Conservation (phyloP, 2,888 invertebrate genomes). For the Callosobruchus maculatus region DNA sequence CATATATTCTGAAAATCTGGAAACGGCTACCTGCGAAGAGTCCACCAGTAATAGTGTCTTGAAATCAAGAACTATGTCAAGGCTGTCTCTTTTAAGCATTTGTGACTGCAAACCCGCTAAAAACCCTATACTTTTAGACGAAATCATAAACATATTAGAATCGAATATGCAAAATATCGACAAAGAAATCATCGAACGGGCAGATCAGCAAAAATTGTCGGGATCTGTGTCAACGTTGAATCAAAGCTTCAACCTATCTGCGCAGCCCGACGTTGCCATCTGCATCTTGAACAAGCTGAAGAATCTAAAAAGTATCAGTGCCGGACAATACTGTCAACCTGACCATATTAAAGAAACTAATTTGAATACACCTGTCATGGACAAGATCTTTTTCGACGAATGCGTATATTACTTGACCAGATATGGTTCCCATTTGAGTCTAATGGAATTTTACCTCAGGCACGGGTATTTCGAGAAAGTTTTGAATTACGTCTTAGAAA, state of each 20-base stretch:
- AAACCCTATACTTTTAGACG: conserved; percentile 66
- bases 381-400: conserved; percentile 67
- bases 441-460: conserved; percentile 72
- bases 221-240: conserved; percentile 33
- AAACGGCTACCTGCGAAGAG: conserved; percentile 25
- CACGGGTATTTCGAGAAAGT: conserved; percentile 68
- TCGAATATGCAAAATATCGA: conserved; percentile 46
- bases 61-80: conserved; percentile 20
- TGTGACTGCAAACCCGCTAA: conserved; percentile 54
- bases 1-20: conserved; percentile 37
- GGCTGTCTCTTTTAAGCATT: conserved; percentile 18
- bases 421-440: conserved; percentile 73
- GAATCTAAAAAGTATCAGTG: conserved; percentile 47
- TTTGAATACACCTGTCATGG: conserved; percentile 38
- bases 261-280: conserved; percentile 51
- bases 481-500: conserved; percentile 65
- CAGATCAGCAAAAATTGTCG: conserved; percentile 39
- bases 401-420: conserved; percentile 76
- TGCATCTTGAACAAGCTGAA: conserved; percentile 50
- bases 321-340: conserved; percentile 40
- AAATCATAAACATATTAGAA: conserved; percentile 68
- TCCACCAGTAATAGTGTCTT: conserved; percentile 15
- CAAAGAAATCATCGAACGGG: conserved; percentile 45
- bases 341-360: conserved; percentile 6
- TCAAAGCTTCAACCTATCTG: conserved; percentile 22